phyloP scores from a whole-genome alignment of 2,888 invertebrate genomes.

The Tenthredo livida region DNA sequence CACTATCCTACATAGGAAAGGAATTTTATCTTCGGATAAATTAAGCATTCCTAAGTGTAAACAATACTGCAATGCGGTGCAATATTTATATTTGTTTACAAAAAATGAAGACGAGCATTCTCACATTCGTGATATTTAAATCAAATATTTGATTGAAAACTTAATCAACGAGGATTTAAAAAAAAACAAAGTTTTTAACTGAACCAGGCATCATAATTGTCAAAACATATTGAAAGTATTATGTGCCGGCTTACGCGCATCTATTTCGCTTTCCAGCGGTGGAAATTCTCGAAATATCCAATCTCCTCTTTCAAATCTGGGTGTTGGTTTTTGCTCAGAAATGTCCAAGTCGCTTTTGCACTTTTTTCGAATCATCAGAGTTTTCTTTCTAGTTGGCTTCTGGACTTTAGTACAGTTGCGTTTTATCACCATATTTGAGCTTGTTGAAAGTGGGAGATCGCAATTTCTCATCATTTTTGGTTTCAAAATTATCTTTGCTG shows the following conservation, averaged over 20 bases:
- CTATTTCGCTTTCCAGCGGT: slow-evolving; percentile 64
- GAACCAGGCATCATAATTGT: slow-evolving; percentile 69
- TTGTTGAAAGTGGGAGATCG: slow-evolving; percentile 8
- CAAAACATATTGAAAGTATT: slow-evolving; percentile 62
- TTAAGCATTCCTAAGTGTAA: background rate
- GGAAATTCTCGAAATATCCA: slow-evolving; percentile 69
- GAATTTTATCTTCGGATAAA: slow-evolving; percentile 14
- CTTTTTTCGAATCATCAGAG: slow-evolving; percentile 61
- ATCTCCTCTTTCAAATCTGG: slow-evolving; percentile 67
- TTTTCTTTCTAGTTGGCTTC: slow-evolving; percentile 61
- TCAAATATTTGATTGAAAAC: slow-evolving; percentile 26
- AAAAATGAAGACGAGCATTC: slow-evolving; percentile 28
- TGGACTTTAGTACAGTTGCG: slow-evolving; percentile 53
- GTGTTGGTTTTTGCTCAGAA: slow-evolving; percentile 68
- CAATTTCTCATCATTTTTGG: slow-evolving; percentile 41
- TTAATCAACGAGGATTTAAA: background rate
- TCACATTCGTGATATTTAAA: slow-evolving; percentile 29
- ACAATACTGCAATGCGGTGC: slow-evolving; percentile 50
- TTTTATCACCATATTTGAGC: slow-evolving; percentile 43
- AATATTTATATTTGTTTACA: slow-evolving; percentile 15
- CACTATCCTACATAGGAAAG: slow-evolving; percentile 10
- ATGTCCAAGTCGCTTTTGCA: slow-evolving; percentile 71
- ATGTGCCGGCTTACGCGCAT: slow-evolving; percentile 70
- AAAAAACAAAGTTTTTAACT: slow-evolving; percentile 59
- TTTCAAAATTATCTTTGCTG: slow-evolving; percentile 39